Percentiles rank a stretch among this genome's conserved stretches.
Conservation (phyloP, 2,797 vertebrate species). For the Lutjanus campechanus region DNA sequence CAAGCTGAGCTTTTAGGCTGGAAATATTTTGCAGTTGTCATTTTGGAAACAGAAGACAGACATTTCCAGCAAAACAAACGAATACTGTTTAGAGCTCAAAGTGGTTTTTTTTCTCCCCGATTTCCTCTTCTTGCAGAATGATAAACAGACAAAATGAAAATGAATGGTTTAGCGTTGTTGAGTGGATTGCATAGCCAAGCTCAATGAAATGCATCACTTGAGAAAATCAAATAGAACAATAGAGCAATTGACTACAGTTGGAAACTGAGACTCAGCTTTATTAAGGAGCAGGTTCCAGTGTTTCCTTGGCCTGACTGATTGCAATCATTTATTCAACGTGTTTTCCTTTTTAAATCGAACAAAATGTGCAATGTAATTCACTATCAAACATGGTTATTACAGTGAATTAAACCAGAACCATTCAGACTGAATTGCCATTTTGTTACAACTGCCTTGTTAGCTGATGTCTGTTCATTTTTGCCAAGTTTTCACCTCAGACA, state of each 20-base stretch:
- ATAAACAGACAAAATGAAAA: conserved; percentile 74
- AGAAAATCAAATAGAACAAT: conserved; percentile 67
- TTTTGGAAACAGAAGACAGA: conserved; percentile 50
- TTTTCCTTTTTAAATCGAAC: conserved; percentile 23
- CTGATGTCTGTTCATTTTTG: neutral
- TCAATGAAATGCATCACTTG: conserved; percentile 59
- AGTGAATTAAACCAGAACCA: conserved; percentile 22
- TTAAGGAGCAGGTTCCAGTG: conserved; percentile 16
- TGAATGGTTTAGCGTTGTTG: conserved; percentile 52
- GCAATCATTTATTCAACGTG: conserved; percentile 26
- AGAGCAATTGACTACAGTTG: conserved; percentile 37
- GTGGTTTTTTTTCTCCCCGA: conserved; percentile 1
- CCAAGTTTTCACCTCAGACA: neutral
- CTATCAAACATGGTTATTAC: conserved; percentile 10
- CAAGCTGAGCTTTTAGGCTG: conserved; percentile 41
- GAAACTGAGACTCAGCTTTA: conserved; percentile 41
- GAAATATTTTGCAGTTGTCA: conserved; percentile 57
- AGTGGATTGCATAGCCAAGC: conserved; percentile 54
- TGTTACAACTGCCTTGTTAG: neutral
- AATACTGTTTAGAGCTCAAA: conserved; percentile 35
- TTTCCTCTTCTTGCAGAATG: conserved; percentile 52
- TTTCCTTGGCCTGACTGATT: conserved; percentile 45
- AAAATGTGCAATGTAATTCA: conserved; percentile 13
- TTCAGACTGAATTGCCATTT: conserved; percentile 6
- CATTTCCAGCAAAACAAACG: conserved; percentile 64